Conservation (phyloP, 2,888 invertebrate species). For the Orchesellides sinensis region DNA sequence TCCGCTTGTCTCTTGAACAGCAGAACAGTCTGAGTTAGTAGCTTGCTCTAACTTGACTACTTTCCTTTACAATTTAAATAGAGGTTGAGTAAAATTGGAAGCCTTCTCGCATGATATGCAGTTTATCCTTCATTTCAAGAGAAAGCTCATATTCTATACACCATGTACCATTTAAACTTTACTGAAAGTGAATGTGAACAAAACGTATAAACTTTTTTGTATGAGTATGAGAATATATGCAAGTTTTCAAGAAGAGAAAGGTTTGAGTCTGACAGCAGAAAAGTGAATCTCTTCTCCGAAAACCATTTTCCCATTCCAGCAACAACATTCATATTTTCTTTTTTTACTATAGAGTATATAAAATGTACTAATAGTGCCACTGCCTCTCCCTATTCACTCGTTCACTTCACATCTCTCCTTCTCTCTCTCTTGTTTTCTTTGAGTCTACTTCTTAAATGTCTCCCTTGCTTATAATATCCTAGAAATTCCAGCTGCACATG, state of each 20-base stretch:
- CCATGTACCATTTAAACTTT: neutral
- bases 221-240: neutral
- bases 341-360: neutral
- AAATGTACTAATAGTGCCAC: neutral
- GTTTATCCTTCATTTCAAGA: conserved; percentile 18
- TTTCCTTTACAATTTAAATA: neutral
- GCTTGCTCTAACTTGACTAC: conserved; percentile 4
- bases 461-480: conserved; percentile 59
- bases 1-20: conserved; percentile 14
- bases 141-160: conserved; percentile 25
- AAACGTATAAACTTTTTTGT: neutral
- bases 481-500: conserved; percentile 53
- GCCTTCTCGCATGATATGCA: neutral
- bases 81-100: neutral
- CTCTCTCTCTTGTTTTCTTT: conserved; percentile 15
- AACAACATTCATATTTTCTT: conserved; percentile 59
- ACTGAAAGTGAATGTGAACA: neutral
- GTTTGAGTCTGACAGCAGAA: conserved; percentile 63
- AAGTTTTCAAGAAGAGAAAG: conserved; percentile 36
- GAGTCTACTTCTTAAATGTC: conserved; percentile 49
- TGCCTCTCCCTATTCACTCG: conserved; percentile 43
- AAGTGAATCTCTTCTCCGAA: conserved; percentile 64
- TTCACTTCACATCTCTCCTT: conserved; percentile 27
- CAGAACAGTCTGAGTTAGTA: neutral
- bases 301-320: conserved; percentile 56